Base-by-base conservation (phyloP, 2,797 vertebrate species). In the Lateolabrax maculatus region DNA sequence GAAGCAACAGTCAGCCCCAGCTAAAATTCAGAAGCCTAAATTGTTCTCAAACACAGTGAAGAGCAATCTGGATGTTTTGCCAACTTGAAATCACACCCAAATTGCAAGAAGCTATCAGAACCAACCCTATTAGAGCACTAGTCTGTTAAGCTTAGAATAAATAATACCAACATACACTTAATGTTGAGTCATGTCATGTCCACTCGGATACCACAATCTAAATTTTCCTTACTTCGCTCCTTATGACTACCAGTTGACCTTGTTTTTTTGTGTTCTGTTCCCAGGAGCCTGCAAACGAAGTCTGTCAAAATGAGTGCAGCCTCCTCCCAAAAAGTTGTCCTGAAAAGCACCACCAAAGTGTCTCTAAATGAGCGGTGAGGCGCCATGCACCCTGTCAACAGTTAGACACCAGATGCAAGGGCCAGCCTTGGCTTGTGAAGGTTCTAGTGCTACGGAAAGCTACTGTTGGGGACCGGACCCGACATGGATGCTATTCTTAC, bases 281-380 rank as follows among this genome's bases (percentile, higher is more conserved):
- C 19, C 60, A 95, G 94, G 89, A 93, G 27, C 76, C 79, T 86
- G 57, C 81, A 88, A 79, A 61, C n/a, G 57, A 91, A 91, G 72
- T 51, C 81, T 87, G 71, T 87, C 89, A 91, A 84, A 93, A 99
- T 99, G 98, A 97, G 97, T 75, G 95, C 97, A 71, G 94, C 97
- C 88, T 97, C 98, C 79, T 96, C 97, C 75, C 97, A 98, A 96
- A 99, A 98, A 96, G 97, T 99, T 68, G 96, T 99, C 95, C 97
- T 99, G 96, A 99, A 99, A 96, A 99, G 98, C 97, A 99, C 98
- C 97, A 99, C 98, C 96, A 99, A 99, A 96, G 96, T 99, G 96
- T 99, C 98, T 90, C 97, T 99, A 89, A 99, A 99, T 89, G 98
- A 99, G 97, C 98, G 98, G 98, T 99, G 98, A 99, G 98, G 89